phyloP scores from a whole-genome alignment of 2,888 invertebrate species.

The Cecidostiba fungosa region DNA sequence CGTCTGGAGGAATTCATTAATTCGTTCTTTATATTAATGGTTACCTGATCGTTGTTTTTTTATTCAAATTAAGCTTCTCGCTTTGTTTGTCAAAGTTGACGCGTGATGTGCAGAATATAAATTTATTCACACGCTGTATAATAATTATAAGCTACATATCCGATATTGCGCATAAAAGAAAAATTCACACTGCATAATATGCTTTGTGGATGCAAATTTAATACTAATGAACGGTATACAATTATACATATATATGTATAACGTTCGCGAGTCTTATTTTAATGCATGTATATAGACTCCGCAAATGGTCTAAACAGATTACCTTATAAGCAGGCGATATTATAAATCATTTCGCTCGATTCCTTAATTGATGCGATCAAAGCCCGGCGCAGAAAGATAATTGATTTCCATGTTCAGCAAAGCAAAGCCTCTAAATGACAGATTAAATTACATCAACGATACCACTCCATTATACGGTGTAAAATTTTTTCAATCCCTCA shows the following conservation, averaged over 20 bases:
- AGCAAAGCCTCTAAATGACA: constrained; percentile 37
- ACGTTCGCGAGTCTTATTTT: not conserved
- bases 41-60: not conserved
- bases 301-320: not conserved
- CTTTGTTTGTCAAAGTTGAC: not conserved
- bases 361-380: constrained; percentile 13
- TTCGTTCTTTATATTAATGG: not conserved
- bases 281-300: not conserved
- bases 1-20: constrained; percentile 19
- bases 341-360: constrained; percentile 33
- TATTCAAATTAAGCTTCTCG: not conserved
- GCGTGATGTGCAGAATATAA: not conserved
- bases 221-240: not conserved
- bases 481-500: constrained; percentile 27
- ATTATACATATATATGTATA: not conserved
- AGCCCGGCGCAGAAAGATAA: not conserved
- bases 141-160: too few species aligned
- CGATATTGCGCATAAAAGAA: not conserved
- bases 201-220: not conserved
- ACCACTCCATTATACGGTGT: constrained; percentile 33
- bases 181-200: not conserved
- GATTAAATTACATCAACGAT: constrained; percentile 44
- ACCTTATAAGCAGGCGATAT: not conserved
- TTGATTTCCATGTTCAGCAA: constrained; percentile 41
- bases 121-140: not conserved